Evolutionary conservation across 2,113 vertebrate genomes (phyloP), one percentile per base, ranked within the genome.

Genomic region (Probosciger aterrimus): DNA sequence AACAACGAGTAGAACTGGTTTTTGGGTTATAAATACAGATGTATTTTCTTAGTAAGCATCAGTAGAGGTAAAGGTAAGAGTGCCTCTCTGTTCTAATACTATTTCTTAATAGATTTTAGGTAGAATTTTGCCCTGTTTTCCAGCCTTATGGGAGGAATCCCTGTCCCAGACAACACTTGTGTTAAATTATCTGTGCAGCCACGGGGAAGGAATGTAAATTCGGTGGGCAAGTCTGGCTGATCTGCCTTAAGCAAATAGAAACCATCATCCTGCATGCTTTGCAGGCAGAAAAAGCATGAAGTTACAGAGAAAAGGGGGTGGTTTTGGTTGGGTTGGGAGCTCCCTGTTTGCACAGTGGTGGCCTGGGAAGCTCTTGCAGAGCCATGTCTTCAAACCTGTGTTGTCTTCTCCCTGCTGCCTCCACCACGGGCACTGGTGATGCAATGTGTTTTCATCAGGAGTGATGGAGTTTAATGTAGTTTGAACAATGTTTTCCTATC

Each of bases 101-200:
- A 0, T n/a, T 71, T 50, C 14, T 78, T 87, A n/a, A 27, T 13
- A 24, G 39, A 3, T 2, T 76, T 3, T 31, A 0, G 39, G 18
- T 47, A 53, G 65, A 39, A 28, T 67, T 3, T 27, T 44, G 6
- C 43, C 11, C 4, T 18, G 9, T 65, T 87, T 49, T 49, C 7
- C 12, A 28, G 37, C 3, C 44, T 79, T 30, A 1, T 1, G n/a
- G 10, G 50, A 44, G 20, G 19, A 41, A 7, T 37, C n/a, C 44
- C 18, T 30, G 12, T 49, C 73, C 63, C 68, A 39, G 53, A 6
- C 9, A 64, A 4, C 9, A 7, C 31, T 47, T 69, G 33, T 9
- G 4, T 52, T 52, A 62, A 89, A 63, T 30, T n/a, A 39, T 25
- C 13, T 17, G 18, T 4, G 46, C 30, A 68, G 57, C 64, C 81